These are phyloP conservation scores for Drosophila nigromelanica DNA, from an alignment of 1,140 invertebrate genomes.

Conservation along the genomic window DNA sequence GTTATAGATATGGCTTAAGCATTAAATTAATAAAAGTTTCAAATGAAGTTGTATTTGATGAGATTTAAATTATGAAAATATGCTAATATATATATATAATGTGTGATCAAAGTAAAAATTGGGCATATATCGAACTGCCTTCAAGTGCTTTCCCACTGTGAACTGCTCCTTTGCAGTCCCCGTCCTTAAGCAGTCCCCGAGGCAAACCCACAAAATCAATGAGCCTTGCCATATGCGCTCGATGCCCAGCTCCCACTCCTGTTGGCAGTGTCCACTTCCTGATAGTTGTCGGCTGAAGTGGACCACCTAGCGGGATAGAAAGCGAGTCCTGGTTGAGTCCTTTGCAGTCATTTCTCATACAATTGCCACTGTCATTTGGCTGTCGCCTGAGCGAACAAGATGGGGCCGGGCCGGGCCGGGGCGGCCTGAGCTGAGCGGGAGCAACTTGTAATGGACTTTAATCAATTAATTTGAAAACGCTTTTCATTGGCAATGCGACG, in stretches of 20 bases:
- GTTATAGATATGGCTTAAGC: too few relatives aligned
- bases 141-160: neutral
- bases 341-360: slow-evolving; percentile 75
- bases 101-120: neutral
- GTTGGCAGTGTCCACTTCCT: too few relatives aligned
- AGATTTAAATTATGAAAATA: too few relatives aligned
- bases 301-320: slow-evolving; percentile 26
- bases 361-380: slow-evolving; percentile 79
- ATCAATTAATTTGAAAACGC: slow-evolving; percentile 83
- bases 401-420: neutral
- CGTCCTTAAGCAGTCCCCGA: neutral
- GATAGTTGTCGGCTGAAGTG: slow-evolving; percentile 34
- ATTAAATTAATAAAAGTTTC: too few relatives aligned
- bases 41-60: too few relatives aligned
- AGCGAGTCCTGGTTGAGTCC: slow-evolving; percentile 35
- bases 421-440: slow-evolving; percentile 3
- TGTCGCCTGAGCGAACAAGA: slow-evolving; percentile 36
- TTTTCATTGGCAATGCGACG: slow-evolving; percentile 66
- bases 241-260: neutral
- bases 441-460: slow-evolving; percentile 82
- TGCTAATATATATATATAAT: too few relatives aligned
- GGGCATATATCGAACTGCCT: neutral
- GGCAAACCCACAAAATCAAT: slow-evolving; percentile 47
- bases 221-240: slow-evolving; percentile 59
- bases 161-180: neutral